Conservation (phyloP, 2,113 vertebrate genomes). For the Phycodurus eques region DNA sequence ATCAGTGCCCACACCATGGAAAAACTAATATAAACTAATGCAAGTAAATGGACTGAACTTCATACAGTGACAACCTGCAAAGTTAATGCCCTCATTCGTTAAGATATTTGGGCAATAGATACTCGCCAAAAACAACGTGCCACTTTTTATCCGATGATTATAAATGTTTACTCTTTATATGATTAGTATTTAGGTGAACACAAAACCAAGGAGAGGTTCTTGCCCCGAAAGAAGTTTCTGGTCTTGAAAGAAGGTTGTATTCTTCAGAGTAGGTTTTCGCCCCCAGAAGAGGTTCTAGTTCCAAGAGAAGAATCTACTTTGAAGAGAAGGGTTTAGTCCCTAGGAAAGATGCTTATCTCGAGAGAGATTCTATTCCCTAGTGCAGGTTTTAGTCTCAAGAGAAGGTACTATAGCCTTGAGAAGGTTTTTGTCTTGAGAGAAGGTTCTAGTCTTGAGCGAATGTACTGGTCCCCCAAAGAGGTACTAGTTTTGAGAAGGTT, state of each 20-base stretch:
- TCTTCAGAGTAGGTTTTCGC: neutral
- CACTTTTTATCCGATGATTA: neutral
- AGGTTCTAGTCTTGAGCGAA: too few species aligned
- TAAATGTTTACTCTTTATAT: too few species aligned
- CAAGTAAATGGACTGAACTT: neutral
- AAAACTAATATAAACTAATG: neutral
- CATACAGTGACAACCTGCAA: neutral
- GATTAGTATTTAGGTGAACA: neutral
- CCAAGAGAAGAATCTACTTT: neutral
- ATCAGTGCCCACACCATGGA: conserved; percentile 8
- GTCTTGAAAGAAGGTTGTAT: neutral
- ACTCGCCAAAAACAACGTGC: neutral
- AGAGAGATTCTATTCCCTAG: neutral
- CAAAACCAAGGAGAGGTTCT: neutral
- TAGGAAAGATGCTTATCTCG: neutral
- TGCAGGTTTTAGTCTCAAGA: neutral
- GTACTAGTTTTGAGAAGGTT: neutral
- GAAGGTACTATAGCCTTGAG: neutral
- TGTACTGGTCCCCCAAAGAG: neutral
- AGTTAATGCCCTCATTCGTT: neutral
- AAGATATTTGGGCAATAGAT: neutral
- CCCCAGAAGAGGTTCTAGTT: neutral
- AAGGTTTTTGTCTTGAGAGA: too few species aligned
- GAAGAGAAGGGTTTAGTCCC: neutral
- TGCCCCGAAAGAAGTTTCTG: neutral